Base-by-base conservation (phyloP, 1,140 invertebrate genomes). In the Orius laevigatus region DNA sequence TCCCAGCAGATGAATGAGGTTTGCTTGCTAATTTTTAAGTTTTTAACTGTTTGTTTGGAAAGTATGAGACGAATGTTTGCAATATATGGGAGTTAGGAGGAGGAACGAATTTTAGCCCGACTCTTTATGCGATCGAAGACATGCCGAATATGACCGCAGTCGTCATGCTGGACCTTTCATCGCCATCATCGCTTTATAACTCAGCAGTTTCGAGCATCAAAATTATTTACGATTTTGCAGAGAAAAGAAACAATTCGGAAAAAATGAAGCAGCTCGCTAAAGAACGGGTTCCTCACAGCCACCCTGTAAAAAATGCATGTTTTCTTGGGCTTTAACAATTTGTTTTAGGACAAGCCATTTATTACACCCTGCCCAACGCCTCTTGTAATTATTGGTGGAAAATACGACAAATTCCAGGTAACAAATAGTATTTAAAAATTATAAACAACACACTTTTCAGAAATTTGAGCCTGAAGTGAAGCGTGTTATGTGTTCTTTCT, bases 381-480 rank as follows among this genome's bases (percentile, higher is more conserved):
- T 32, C 25, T 45, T 2, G 43, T 45, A n/a, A 45, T 45, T 3
- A 31, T 45, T 2, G 10, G 43, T 12, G 32, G 19, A 10, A 45
- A 45, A 45, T 45, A 15, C 12, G 43, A 45, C 25, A n/a, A 45
- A 45, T 45, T 45, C 32, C 43, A 45, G 43, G 43, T 45, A 38
- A 38, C 3, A 3, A 38, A 38, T 38, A 38, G 11, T 38, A n/a
- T 38, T 16, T 38, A 38, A 5, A 16, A 38, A 3, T 38, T 38
- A 12, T 38, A 4, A 38, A 34, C 33, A n/a, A 34, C 33, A n/a
- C 33, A 34, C 33, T 8, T 38, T 38, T 38, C 36, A 16, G 15
- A 38, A 38, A 38, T 38, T 45, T 32, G 43, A 45, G 18, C 43
- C 43, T 5, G 43, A 45, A 32, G 19, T 31, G 15, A 45, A 16